phyloP scores from a whole-genome alignment of 2,113 vertebrate species.

The Elgaria multicarinata region DNA sequence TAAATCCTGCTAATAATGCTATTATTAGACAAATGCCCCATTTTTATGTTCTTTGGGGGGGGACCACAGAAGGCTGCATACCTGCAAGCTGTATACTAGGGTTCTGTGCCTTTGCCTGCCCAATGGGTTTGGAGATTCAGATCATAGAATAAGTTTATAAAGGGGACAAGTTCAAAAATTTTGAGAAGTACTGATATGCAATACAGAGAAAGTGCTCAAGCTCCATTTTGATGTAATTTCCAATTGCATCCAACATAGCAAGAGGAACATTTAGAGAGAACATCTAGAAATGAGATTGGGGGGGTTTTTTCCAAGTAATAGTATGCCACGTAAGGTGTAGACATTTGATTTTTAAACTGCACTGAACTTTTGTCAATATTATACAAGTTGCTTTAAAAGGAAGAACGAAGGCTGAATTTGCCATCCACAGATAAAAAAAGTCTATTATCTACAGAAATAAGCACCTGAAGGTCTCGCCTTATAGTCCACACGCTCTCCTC shows the following conservation, averaged over 20 bases:
- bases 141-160: background rate
- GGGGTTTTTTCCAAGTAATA: no score
- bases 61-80: no score
- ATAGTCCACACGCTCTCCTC: constrained; percentile 76
- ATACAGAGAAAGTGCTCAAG: background rate
- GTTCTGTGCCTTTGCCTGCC: background rate
- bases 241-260: background rate
- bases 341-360: background rate
- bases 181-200: background rate
- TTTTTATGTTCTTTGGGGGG: no score
- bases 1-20: no score
- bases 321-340: background rate
- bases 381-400: background rate
- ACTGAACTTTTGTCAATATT: no score
- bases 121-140: background rate
- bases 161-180: background rate
- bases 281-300: background rate
- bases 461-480: constrained; percentile 66
- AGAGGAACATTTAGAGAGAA: background rate
- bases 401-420: background rate
- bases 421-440: background rate
- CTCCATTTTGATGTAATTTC: background rate
- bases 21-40: no score
- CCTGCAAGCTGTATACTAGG: background rate
- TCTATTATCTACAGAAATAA: background rate